A percentile compares a stretch with the other conserved stretches of the same genome.
phyloP scores from a whole-genome alignment of 2,797 vertebrate genomes.

The Brachyrhaphis roseni region DNA sequence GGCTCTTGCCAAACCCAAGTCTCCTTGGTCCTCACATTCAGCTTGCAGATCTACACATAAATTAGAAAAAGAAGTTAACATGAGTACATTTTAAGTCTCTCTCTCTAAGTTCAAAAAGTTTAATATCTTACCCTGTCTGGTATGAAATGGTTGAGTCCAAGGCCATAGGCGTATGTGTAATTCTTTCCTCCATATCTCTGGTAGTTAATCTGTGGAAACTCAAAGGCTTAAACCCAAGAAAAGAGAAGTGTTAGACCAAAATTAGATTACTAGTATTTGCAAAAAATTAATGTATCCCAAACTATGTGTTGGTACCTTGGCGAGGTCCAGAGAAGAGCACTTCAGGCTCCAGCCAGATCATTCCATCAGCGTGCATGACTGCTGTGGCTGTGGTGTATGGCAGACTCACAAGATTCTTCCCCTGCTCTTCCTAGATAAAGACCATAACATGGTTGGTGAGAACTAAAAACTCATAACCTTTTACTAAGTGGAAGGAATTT shows the following conservation, averaged over 20 bases:
- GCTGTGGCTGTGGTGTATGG: conserved; percentile 95
- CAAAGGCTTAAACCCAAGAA: conserved; percentile 69
- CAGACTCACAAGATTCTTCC: conserved; percentile 92
- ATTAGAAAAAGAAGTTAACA: conserved; percentile 10
- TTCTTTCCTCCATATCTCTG: conserved; percentile 85
- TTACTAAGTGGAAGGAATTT: neutral
- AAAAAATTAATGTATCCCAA: neutral
- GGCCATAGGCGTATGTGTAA: conserved; percentile 90
- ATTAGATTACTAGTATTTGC: neutral
- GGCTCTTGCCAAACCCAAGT: conserved; percentile 97
- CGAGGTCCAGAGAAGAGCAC: conserved; percentile 94
- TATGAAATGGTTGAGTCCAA: conserved; percentile 97
- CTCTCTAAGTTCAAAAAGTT: neutral
- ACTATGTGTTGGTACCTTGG: conserved; percentile 80
- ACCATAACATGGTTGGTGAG: neutral
- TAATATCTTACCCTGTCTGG: conserved; percentile 86
- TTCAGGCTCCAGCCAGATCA: conserved; percentile 96
- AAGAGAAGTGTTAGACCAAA: neutral
- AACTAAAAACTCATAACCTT: neutral
- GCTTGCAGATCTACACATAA: conserved; percentile 85
- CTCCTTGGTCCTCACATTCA: conserved; percentile 95
- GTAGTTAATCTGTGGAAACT: conserved; percentile 98
- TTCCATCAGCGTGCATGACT: conserved; percentile 87
- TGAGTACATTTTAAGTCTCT: neutral
- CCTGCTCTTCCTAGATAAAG: conserved; percentile 84